Base-by-base conservation (phyloP, 1,140 invertebrate species). In the Drosophila sp. region DNA sequence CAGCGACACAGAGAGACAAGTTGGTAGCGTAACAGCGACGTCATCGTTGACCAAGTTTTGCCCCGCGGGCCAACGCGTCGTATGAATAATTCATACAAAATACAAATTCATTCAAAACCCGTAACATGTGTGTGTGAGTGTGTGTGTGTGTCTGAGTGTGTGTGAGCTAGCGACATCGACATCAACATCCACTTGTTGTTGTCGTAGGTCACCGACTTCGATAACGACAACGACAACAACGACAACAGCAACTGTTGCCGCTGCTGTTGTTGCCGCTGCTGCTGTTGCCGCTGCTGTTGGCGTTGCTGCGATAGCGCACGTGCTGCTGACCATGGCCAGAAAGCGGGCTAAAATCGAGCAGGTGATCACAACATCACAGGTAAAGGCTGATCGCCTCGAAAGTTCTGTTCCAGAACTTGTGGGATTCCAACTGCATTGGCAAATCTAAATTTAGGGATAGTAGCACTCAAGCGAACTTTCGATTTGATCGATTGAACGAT, bases 201-300 rank as follows among this genome's bases (percentile, higher is more conserved):
- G 82, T 27, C 53, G 82, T 86, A 86, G 81, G 81, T 86, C 81
- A 87, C 78, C 82, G 71, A 87, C 81, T 72, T 78, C 45, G 81
- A 86, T 86, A 86, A 73, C 56, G 48, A 56, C 51, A 66, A 32
- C 34, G 25, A 18, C 32, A 56, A 50, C 34, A 41, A 16, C 38
- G 50, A 38, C 21, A 7, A 56, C 71, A 21, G 34, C 45, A 59
- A 80, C 76, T 75, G 71, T 41, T 54, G 21, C 11, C 6, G 11
- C 14, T 11, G 13, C 34, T 7, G 13, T 18, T 21, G 43, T n/a
- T 32, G 14, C 32, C n/a, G 25, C n/a, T 13, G 14, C 29, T 11
- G 43, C 13, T 54, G 56, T 36, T 36, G 43, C 13, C 16, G 13
- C 27, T 13, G 25, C 6, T 13, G 13, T 29, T 11, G 43, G 11